Base-by-base conservation (phyloP, 2,888 invertebrate species). In the Odontothrips loti region DNA sequence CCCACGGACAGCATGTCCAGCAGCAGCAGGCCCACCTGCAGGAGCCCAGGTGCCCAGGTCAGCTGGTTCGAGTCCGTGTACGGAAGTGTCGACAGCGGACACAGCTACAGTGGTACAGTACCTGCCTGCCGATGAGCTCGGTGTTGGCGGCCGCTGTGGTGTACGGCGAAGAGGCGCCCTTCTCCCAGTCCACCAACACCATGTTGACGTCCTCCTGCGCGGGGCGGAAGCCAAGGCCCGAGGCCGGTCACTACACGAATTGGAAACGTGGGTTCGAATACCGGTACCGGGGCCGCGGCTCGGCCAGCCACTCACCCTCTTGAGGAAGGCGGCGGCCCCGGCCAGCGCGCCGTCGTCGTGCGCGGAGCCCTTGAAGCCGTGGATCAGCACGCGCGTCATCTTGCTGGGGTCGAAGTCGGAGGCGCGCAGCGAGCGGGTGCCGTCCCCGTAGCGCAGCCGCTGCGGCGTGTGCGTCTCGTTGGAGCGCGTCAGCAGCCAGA, bases 331-430 rank as follows among this genome's bases (percentile, higher is more conserved):
- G 79, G 88, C 86, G 0, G 87, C 88, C 0, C 88, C 87, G 29
- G 86, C 85, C 47, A 89, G 84, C 0, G 88, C 88, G 27, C 89
- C 89, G 75, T 85, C 86, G 82, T 89, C 89, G 82, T 87, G 88
- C 84, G 90, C 90, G 83, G 88, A 89, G 79, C 90, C 90, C 86
- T 90, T 90, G 84, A 88, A 91, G 0, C 91, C 91, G 83, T 91
- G 91, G 29, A 91, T 88, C 27, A 91, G 85, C 78, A 91, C 86
- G 84, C 90, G 91, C 47, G 90, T 84, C 0, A 88, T 87, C 82
- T 88, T 88, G 3, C 85, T 86, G 0, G 85, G 84, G 83, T 90
- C 87, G 83, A 90, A 90, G 75, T 86, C 86, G 0, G 91, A 90
- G 63, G 85, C 84, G 47, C 84, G 83, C 34, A 90, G 85, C 0